Conservation (phyloP, 2,797 vertebrate species). For the Takifugu ocellatus region DNA sequence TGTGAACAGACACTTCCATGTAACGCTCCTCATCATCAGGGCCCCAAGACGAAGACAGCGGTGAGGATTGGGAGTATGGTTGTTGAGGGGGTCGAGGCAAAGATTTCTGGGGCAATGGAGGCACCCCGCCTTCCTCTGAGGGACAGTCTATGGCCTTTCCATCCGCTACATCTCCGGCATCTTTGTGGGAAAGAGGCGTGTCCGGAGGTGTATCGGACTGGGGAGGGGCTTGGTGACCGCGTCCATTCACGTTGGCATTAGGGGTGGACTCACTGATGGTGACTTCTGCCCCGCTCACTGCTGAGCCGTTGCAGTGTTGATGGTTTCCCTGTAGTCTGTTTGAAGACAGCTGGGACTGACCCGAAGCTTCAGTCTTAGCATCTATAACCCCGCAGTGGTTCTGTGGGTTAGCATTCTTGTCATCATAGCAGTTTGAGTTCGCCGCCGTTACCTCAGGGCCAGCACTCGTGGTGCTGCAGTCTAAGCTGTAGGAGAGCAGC, state of each 20-base stretch:
- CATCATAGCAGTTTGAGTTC: conserved; percentile 78
- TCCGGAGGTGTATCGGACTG: conserved; percentile 81
- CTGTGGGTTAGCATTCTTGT: conserved; percentile 79
- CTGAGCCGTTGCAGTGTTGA: conserved; percentile 82
- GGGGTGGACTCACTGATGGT: conserved; percentile 34
- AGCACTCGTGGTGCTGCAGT: conserved; percentile 64
- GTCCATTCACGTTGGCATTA: conserved; percentile 75
- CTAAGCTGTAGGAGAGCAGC: conserved; percentile 77
- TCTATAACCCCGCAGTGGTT: conserved; percentile 69
- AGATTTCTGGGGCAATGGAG: conserved; percentile 82
- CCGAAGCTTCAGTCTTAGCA: conserved; percentile 64
- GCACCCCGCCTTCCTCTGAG: conserved; percentile 60
- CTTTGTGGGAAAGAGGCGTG: conserved; percentile 72
- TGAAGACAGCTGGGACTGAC: conserved; percentile 55
- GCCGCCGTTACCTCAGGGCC: conserved; percentile 61
- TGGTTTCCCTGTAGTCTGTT: conserved; percentile 66
- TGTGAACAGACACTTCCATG: conserved; percentile 74
- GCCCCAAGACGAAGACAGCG: conserved; percentile 61
- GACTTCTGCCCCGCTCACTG: conserved; percentile 48
- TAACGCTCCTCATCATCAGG: conserved; percentile 55
- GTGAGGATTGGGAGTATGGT: conserved; percentile 54
- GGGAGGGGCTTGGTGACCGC: conserved; percentile 71
- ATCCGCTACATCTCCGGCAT: conserved; percentile 6
- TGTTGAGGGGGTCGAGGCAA: conserved; percentile 70
- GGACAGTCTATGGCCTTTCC: conserved; percentile 17